A percentile compares a stretch with the other conserved stretches of the same genome.
These are phyloP conservation scores for Plebejus anna DNA, from an alignment of 2,888 invertebrate genomes.

Conservation along the genomic window DNA sequence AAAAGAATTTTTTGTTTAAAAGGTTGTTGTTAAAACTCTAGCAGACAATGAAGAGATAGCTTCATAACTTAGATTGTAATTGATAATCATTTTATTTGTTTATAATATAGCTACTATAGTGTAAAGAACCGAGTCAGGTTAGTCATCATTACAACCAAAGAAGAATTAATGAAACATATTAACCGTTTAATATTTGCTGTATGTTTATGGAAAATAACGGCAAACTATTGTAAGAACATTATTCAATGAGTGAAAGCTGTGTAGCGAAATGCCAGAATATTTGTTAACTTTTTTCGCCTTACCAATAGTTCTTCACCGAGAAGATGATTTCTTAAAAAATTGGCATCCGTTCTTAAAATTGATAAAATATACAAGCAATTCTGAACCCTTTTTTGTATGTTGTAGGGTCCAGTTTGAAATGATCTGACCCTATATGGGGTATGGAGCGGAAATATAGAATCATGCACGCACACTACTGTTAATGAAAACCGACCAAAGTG, in stretches of 20 bases:
- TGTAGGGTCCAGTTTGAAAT: constrained; percentile 49
- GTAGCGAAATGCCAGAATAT: neutral
- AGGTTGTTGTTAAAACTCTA: neutral
- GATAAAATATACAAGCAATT: constrained; percentile 35
- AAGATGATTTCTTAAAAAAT: constrained; percentile 46
- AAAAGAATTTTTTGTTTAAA: too few species aligned
- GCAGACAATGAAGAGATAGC: neutral
- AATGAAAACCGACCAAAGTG: constrained; percentile 55
- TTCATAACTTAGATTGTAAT: neutral
- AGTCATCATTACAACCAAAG: neutral
- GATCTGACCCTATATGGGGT: constrained; percentile 52
- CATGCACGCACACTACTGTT: constrained; percentile 59
- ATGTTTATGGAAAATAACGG: constrained; percentile 14
- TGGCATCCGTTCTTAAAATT: constrained; percentile 41
- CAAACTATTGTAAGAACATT: neutral
- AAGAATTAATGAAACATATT: neutral
- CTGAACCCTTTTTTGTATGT: constrained; percentile 39
- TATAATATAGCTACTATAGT: neutral
- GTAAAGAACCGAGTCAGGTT: neutral
- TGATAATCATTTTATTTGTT: neutral
- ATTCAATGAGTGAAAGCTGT: constrained; percentile 1
- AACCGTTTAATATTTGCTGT: neutral
- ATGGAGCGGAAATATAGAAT: constrained; percentile 72
- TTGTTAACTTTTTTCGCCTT: neutral
- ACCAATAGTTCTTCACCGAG: constrained; percentile 29